These are phyloP conservation scores for Phortica okadai DNA, from an alignment of 2,888 invertebrate genomes.

Conservation along the genomic window DNA sequence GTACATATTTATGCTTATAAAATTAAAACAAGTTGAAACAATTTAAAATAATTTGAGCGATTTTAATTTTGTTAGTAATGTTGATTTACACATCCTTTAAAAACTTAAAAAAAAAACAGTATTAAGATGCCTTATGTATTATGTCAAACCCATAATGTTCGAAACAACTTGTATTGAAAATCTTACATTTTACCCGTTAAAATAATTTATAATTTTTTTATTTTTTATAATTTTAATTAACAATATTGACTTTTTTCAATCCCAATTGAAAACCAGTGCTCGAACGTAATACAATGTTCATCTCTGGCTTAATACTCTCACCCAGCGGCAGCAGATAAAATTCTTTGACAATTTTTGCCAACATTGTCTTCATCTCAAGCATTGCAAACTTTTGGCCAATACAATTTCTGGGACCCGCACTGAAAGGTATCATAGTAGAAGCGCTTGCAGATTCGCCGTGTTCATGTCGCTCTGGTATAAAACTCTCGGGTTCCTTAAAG, in stretches of 20 bases:
- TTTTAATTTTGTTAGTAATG: too few relatives aligned
- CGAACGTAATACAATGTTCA: conserved; percentile 65
- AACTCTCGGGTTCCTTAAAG: conserved; percentile 57
- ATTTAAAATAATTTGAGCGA: too few relatives aligned
- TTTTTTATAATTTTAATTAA: too few relatives aligned
- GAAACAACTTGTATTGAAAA: too few relatives aligned
- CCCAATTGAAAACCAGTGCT: conserved; percentile 64
- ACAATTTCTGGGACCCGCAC: conserved; percentile 77
- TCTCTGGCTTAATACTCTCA: conserved; percentile 52
- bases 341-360: conserved; percentile 60
- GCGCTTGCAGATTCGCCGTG: conserved; percentile 45
- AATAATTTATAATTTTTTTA: too few relatives aligned
- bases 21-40: too few relatives aligned
- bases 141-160: too few relatives aligned
- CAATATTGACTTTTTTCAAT: conserved; percentile 41
- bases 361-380: conserved; percentile 64
- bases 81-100: too few relatives aligned
- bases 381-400: conserved; percentile 71
- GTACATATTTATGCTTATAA: too few relatives aligned
- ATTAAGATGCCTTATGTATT: too few relatives aligned
- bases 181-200: too few relatives aligned
- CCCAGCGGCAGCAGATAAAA: conserved; percentile 66
- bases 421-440: conserved; percentile 67
- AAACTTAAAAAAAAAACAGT: too few relatives aligned
- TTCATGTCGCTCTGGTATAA: conserved; percentile 64